Percentiles rank a stretch among this genome's conserved stretches.
phyloP scores from a whole-genome alignment of 2,797 vertebrate genomes.

The Pipistrellus nathusii region DNA sequence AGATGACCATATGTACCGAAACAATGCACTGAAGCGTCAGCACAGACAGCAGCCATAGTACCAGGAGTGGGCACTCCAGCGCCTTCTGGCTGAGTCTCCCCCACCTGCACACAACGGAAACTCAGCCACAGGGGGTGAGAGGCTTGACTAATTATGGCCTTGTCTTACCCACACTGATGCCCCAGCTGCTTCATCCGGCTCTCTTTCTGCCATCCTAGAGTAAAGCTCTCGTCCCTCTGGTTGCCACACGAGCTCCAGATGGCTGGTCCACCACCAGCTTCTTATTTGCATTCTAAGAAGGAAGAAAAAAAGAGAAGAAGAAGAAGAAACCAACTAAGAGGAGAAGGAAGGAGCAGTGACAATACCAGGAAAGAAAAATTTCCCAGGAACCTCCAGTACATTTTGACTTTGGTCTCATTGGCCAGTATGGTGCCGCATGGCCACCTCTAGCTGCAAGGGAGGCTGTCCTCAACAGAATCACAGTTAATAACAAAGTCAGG shows the following conservation, averaged over 20 bases:
- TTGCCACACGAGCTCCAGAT: neutral
- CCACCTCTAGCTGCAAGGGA: neutral
- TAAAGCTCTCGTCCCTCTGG: accelerated
- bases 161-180: neutral
- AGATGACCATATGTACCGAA: neutral
- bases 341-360: neutral
- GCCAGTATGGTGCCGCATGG: accelerated
- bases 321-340: neutral
- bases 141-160: neutral
- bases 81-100: neutral
- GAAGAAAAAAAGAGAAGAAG: neutral
- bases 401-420: neutral
- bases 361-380: neutral
- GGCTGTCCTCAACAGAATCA: neutral
- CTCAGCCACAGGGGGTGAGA: neutral
- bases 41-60: neutral
- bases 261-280: neutral
- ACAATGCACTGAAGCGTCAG: neutral
- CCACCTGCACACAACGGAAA: neutral
- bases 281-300: neutral
- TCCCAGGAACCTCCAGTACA: neutral
- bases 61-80: no score
- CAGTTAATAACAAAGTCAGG: neutral
- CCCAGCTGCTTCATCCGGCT: neutral
- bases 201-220: neutral